phyloP scores from a whole-genome alignment of 1,140 invertebrate genomes.

The Leptoteleia sp. region DNA sequence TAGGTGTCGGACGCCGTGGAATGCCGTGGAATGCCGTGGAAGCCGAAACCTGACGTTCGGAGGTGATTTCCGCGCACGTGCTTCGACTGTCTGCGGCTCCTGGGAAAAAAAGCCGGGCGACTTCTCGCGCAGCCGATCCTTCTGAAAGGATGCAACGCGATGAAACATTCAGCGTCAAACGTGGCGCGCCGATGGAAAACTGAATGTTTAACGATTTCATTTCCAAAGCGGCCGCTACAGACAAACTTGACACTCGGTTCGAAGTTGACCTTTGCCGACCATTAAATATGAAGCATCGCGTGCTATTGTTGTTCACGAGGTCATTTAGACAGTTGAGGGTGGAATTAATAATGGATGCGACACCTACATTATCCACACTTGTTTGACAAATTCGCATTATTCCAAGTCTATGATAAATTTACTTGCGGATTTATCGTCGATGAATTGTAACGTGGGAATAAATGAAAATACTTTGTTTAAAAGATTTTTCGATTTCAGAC shows the following conservation, averaged over 20 bases:
- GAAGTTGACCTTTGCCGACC: background rate
- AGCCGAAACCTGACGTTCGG: constrained; percentile 57
- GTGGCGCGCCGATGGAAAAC: constrained; percentile 24
- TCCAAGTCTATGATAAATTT: too few relatives aligned
- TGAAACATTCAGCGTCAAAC: constrained; percentile 51
- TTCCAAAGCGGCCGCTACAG: background rate
- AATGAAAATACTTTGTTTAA: too few relatives aligned
- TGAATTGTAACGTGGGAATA: too few relatives aligned
- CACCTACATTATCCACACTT: too few relatives aligned
- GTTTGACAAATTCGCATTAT: too few relatives aligned
- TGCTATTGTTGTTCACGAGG: too few relatives aligned
- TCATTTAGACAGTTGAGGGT: too few relatives aligned
- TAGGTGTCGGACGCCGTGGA: constrained; percentile 57
- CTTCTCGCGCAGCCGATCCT: constrained; percentile 32
- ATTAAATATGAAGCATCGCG: background rate
- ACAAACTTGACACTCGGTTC: constrained; percentile 3
- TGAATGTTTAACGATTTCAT: constrained; percentile 25
- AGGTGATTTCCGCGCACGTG: constrained; percentile 66
- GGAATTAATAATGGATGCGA: too few relatives aligned
- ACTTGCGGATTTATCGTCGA: too few relatives aligned
- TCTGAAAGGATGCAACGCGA: constrained; percentile 37
- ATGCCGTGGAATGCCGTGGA: constrained; percentile 71
- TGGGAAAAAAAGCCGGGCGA: constrained; percentile 53
- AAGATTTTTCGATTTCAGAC: too few relatives aligned
- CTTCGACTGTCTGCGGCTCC: constrained; percentile 46